Percentiles rank a stretch among this genome's conserved stretches.
Conservation (phyloP, 2,113 vertebrate genomes). For the Gopherus flavomarginatus region DNA sequence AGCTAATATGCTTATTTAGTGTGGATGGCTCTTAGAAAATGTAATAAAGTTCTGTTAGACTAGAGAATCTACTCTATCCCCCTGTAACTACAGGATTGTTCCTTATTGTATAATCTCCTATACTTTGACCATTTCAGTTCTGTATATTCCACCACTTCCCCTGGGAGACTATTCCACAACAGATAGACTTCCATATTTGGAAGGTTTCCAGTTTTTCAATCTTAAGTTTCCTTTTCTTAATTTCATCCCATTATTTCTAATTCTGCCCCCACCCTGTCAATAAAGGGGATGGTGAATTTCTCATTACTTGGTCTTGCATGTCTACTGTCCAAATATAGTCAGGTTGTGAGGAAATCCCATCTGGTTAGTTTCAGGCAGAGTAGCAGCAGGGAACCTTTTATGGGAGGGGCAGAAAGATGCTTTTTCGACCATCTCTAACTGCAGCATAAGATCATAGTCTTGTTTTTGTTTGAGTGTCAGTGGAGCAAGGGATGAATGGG, state of each 20-base stretch:
- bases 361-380: background rate
- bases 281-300: background rate
- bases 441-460: background rate
- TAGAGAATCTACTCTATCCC: background rate
- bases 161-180: background rate
- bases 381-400: background rate
- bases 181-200: background rate
- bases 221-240: background rate
- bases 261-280: background rate
- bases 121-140: background rate
- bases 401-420: background rate
- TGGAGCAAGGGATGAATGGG: background rate
- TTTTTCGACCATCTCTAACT: background rate
- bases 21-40: background rate
- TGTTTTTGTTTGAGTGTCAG: background rate
- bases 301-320: background rate
- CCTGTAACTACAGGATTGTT: background rate
- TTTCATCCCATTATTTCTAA: background rate
- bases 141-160: background rate
- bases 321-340: background rate
- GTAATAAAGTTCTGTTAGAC: background rate
- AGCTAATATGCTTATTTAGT: background rate
- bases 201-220: background rate
- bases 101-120: background rate
- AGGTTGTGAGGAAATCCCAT: background rate